These are phyloP conservation scores for Ligdia adustata DNA, from an alignment of 2,888 invertebrate genomes.

Conservation along the genomic window DNA sequence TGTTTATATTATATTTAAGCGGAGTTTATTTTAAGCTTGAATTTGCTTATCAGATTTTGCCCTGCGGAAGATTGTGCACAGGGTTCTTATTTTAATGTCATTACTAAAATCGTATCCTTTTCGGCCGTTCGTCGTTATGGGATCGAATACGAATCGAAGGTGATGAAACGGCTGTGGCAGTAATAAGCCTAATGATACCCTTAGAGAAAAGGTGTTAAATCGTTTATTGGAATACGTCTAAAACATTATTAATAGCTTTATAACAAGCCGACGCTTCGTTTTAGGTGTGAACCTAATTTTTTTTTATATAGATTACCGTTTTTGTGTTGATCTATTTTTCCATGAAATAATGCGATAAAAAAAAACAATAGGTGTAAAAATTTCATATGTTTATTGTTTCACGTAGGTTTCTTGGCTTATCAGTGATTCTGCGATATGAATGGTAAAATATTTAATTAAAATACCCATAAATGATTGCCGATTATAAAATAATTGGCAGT, in stretches of 20 bases:
- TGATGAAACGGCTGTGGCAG: conserved; percentile 49
- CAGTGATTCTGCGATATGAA: too few species aligned
- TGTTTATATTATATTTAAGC: background rate
- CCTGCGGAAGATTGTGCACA: background rate
- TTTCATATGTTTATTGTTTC: too few species aligned
- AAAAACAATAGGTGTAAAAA: too few species aligned
- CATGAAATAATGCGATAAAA: too few species aligned
- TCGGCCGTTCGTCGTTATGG: conserved; percentile 25
- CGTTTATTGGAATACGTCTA: conserved; percentile 81
- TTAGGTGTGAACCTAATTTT: conserved; percentile 65
- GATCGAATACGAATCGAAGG: conserved; percentile 51
- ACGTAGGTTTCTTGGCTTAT: too few species aligned
- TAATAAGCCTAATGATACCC: conserved; percentile 80
- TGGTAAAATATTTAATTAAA: background rate
- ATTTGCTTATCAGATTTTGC: background rate
- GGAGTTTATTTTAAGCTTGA: background rate
- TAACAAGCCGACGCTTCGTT: conserved; percentile 75
- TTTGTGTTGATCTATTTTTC: too few species aligned
- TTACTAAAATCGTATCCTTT: conserved; percentile 13
- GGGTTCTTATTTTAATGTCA: conserved; percentile 9
- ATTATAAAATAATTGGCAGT: conserved; percentile 6
- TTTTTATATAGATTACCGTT: too few species aligned
- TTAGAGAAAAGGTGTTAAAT: conserved; percentile 81
- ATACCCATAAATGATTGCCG: background rate
- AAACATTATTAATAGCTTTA: conserved; percentile 80